Conservation (phyloP, 2,797 vertebrate species). For the Peromyscus attwateri region DNA sequence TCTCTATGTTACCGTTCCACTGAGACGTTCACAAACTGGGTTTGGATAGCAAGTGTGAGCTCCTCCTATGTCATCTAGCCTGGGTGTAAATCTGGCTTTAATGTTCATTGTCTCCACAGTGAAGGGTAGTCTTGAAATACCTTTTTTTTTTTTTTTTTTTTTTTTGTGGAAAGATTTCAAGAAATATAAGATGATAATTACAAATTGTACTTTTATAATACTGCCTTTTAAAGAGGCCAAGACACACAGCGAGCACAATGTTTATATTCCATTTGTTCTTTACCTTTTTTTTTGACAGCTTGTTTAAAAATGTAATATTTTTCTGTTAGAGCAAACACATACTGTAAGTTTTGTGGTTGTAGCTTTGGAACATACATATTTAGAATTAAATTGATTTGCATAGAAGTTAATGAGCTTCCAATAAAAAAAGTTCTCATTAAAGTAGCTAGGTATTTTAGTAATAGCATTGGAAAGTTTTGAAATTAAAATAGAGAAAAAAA, state of each 20-base stretch:
- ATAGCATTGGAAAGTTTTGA: slow-evolving; percentile 16
- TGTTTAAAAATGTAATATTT: slow-evolving; percentile 58
- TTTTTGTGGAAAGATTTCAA: slow-evolving; percentile 20
- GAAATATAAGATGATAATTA: slow-evolving; percentile 31
- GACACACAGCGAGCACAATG: not conserved
- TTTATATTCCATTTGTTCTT: slow-evolving; percentile 61
- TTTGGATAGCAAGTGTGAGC: not conserved
- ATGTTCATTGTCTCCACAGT: not conserved
- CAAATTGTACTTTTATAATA: slow-evolving; percentile 38
- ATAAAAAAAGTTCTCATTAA: slow-evolving; percentile 24
- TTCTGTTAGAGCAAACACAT: slow-evolving; percentile 18
- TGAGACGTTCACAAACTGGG: not conserved
- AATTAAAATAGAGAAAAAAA: slow-evolving; percentile 55
- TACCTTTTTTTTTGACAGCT: slow-evolving; percentile 65
- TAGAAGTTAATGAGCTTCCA: slow-evolving; percentile 56
- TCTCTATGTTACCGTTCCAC: not conserved
- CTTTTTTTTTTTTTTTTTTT: no score
- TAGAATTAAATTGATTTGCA: slow-evolving; percentile 47
- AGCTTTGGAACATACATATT: not conserved
- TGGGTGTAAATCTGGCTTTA: not conserved
- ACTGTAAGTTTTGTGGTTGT: slow-evolving; percentile 53
- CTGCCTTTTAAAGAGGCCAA: not conserved
- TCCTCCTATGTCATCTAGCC: not conserved
- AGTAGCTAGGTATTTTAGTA: slow-evolving; percentile 47
- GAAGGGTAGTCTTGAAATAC: not conserved